phyloP scores from a whole-genome alignment of 2,888 invertebrate species.

The Drosophila affinis region DNA sequence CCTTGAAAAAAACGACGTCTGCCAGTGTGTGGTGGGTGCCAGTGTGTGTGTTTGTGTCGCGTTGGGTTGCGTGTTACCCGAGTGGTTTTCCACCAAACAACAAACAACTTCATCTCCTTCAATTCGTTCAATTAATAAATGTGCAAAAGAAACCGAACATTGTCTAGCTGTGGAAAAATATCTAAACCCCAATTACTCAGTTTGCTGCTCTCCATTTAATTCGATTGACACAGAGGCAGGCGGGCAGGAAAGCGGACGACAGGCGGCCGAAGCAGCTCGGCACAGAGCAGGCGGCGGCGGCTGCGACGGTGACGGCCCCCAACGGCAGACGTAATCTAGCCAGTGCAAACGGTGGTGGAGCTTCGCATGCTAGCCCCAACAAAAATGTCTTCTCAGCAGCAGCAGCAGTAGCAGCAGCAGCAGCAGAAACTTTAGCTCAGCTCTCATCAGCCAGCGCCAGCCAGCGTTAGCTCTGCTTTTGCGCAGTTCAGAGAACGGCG shows the following conservation, averaged over 20 bases:
- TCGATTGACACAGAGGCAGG: slow-evolving; percentile 74
- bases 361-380: slow-evolving; percentile 42
- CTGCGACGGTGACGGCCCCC: slow-evolving; percentile 45
- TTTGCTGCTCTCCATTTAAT: slow-evolving; percentile 75
- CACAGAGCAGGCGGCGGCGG: slow-evolving; percentile 53
- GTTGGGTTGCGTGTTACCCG: slow-evolving; percentile 35
- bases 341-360: slow-evolving; percentile 62
- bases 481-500: slow-evolving; percentile 54
- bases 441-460: slow-evolving; percentile 42
- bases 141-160: slow-evolving; percentile 60
- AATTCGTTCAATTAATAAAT: slow-evolving; percentile 48
- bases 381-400: slow-evolving; percentile 33
- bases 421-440: slow-evolving; percentile 46
- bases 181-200: slow-evolving; percentile 81
- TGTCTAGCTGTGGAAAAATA: slow-evolving; percentile 77
- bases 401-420: slow-evolving; percentile 21
- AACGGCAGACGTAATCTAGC: slow-evolving; percentile 61
- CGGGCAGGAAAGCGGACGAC: slow-evolving; percentile 28
- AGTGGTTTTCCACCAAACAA: neutral
- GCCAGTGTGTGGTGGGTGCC: slow-evolving; percentile 23
- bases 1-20: slow-evolving; percentile 60
- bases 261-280: slow-evolving; percentile 3
- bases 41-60: slow-evolving; percentile 34
- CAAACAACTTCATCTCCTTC: slow-evolving; percentile 3
- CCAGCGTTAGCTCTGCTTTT: slow-evolving; percentile 55